Evolutionary conservation across 2,797 vertebrate species (phyloP).

Genomic region (Simalia tracyae): DNA sequence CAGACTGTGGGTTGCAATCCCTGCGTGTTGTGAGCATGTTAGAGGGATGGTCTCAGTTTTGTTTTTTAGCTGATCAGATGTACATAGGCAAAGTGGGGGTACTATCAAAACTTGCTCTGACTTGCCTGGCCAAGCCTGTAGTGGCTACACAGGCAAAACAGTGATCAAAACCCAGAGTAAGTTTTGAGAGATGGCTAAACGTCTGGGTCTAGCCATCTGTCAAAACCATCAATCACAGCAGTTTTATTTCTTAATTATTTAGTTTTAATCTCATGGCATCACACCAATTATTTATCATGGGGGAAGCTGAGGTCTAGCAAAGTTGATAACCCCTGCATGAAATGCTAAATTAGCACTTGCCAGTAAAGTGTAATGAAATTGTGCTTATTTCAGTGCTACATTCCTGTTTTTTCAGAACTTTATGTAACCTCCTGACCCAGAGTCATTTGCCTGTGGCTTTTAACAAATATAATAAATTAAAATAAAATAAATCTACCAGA

Average conservation of each 20-base stretch:
- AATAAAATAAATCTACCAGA: not conserved
- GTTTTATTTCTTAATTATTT: not conserved
- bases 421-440: not conserved
- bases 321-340: not conserved
- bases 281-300: not conserved
- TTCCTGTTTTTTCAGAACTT: not conserved
- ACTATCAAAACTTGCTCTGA: not conserved
- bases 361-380: not conserved
- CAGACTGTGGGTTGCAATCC: not conserved
- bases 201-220: not conserved
- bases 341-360: not conserved
- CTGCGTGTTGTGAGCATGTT: not conserved
- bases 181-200: not conserved
- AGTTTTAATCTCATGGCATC: not conserved
- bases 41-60: not conserved
- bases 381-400: not conserved
- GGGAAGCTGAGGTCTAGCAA: not conserved
- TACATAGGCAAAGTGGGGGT: not conserved
- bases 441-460: slow-evolving; percentile 28
- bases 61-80: not conserved
- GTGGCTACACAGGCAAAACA: not conserved
- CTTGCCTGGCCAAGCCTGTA: not conserved
- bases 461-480: not conserved
- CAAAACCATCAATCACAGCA: not conserved
- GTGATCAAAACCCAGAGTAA: not conserved